Base-by-base conservation (phyloP, 2,113 vertebrate species). In the Microcebus lehilahytsara region DNA sequence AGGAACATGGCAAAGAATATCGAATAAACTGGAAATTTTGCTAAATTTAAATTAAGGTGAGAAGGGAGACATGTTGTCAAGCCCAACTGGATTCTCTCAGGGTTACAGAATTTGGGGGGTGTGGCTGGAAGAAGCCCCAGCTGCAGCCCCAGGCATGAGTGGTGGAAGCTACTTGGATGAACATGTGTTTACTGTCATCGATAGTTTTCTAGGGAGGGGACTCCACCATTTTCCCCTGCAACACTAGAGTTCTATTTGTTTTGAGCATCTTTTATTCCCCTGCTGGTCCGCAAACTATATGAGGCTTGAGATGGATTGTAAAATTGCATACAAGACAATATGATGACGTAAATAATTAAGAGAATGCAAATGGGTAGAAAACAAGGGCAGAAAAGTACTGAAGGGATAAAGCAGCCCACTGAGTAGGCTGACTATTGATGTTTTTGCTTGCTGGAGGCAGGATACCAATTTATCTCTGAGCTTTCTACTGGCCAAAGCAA, bases 41-140 rank as follows among this genome's bases (percentile, higher is more conserved):
- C 58, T 92, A 40, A 51, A 88, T 23, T 85, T 79, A 79, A 72
- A 79, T 56, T 30, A 22, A 78, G 64, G 25, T 25, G 23, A 78
- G 22, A 83, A 53, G 22, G 6, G 27, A 85, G 42, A 42, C 7
- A 12, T 0, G 3, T 22, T 60, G 14, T 16, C 75, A 40, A 49
- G 60, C 46, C 30, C 10, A 0, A 1, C 0, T 67, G 27, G 27
- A 46, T 40, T 77, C 23, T 67, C 6, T 17, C 0, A 53, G 32
- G 30, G 7, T 46, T 56, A 67, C 32, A 16, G n/a, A 80, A 78
- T 40, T n/a, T 20, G 27, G 56, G 19, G 16, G 16, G 14, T 14
- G 14, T 53, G 53, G 19, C 30, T 77, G 51, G 42, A 42, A 77
- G 78, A 89, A 79, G 16, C 19, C 4, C 37, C 9, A 5, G 9